Evolutionary conservation across 1,140 invertebrate genomes (phyloP), one percentile per base, ranked within the genome.

Genomic region (Schlechtendalia chinensis): DNA sequence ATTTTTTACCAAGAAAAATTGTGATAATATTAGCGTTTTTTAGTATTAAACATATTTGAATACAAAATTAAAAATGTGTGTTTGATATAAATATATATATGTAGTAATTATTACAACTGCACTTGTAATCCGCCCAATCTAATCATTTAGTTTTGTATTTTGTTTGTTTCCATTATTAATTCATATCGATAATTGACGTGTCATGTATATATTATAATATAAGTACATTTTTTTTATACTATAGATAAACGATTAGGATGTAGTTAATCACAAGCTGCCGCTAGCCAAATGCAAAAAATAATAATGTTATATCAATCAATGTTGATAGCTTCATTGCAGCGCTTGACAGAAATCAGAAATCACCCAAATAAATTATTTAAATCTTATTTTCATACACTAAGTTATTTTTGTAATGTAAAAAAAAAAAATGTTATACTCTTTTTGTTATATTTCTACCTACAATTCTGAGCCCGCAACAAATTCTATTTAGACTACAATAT

Each of bases 1-100:
- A 79, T 47, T 79, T 79, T 75, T 50, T 79, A 79, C 75, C 58
- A 79, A 47, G 75, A 61, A 50, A 75, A 75, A 79, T 79, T 79
- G 75, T 79, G 75, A 79, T 79, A 79, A 79, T 61, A 22, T 79
- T 79, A 47, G 29, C 39, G n/a, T 59, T 39, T 75, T 75, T 75
- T 75, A 58, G 16, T 22, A 45, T 3, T 59, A 45, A 59, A 59
- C n/a, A 75, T n/a, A 24, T 54, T 45, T 75, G n/a, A 74, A 74
- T 54, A 74, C 27, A 45, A 59, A n/a, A n/a, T n/a, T n/a, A n/a
- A n/a, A n/a, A 72, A 72, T 72, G 24, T 54, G 27, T 72, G 47
- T 72, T 53, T 72, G 27, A 72, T 72, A 72, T 29, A 8, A 72
- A 54, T 54, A 39, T 39, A 39, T 39, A n/a, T 72, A 45, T 22